Evolutionary conservation across 2,888 invertebrate species (phyloP), one percentile per base, ranked within the genome.

Genomic region (Standfussiana lucernea): DNA sequence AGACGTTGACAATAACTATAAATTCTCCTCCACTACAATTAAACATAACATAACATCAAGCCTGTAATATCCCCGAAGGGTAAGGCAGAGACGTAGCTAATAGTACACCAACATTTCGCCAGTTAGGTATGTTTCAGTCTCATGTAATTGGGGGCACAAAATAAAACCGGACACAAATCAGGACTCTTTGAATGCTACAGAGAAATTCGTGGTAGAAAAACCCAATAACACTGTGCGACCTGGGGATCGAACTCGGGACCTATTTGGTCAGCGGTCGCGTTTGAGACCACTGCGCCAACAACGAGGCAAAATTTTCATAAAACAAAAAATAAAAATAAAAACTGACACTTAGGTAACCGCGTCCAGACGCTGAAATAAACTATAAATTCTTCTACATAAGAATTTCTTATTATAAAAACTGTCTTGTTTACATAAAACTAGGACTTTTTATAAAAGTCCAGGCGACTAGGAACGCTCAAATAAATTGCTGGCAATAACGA

Each of bases 331-430:
- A 11, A 56, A n/a, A 0, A 50, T 3, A 50, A 24, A 50, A 62
- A 18, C 18, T 79, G 21, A 45, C 28, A 56, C 45, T 32, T 42
- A 11, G 50, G 2, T 18, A 47, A 24, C 18, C 42, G 53, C 28
- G 32, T 45, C 15, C 2, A 32, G 40, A 11, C 28, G 28, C 24
- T n/a, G 24, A n/a, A n/a, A 81, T 64, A 47, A 28, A 40, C 53
- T 56, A 72, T 24, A 50, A 50, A 50, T 35, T 24, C 11, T 72
- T 21, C 21, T n/a, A 53, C 40, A 47, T 65, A 53, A 66, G 53
- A 15, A n/a, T 53, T 79, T 79, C 40, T 79, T 50, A 68, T 68
- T 61, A 65, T 32, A 53, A 47, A 68, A 72, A 59, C n/a, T 83
- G 66, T 18, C 11, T 81, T 84, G 59, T 69, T 80, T 80, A 61